These are phyloP conservation scores for Halcyon chelicuti DNA, from an alignment of 2,797 vertebrate species.

Conservation along the genomic window DNA sequence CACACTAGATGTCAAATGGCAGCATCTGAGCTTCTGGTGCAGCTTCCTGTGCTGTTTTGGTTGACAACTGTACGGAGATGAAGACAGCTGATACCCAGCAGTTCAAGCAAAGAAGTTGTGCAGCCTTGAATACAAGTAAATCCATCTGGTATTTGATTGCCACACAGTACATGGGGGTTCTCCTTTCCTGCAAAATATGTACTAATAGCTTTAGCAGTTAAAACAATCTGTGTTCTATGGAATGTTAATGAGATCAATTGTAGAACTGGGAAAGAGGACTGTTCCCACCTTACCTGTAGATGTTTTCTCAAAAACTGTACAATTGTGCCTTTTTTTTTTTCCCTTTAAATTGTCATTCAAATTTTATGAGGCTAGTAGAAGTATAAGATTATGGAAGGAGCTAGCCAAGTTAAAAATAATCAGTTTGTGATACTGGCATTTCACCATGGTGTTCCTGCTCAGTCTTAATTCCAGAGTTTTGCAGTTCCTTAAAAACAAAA, in stretches of 20 bases:
- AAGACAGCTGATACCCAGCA: background rate
- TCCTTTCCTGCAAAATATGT: background rate
- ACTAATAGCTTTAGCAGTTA: background rate
- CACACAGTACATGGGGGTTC: background rate
- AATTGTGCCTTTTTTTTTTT: background rate
- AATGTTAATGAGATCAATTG: background rate
- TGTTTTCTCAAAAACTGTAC: background rate
- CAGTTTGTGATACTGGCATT: background rate
- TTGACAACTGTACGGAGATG: background rate
- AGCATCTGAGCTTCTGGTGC: background rate
- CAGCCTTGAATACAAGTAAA: background rate
- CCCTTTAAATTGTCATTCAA: background rate
- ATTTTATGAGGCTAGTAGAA: background rate
- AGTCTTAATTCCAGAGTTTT: background rate
- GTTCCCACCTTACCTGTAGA: background rate
- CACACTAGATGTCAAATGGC: background rate
- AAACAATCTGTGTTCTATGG: background rate
- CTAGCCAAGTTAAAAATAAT: background rate
- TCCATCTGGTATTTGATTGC: background rate
- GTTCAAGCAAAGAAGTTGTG: background rate
- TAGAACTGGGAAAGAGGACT: background rate
- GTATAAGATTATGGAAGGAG: background rate
- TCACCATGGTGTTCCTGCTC: background rate
- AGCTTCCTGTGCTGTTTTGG: fast-evolving
- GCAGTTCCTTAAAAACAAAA: too few relatives aligned